phyloP scores from a whole-genome alignment of 2,113 vertebrate species.

The Suncus etruscus region DNA sequence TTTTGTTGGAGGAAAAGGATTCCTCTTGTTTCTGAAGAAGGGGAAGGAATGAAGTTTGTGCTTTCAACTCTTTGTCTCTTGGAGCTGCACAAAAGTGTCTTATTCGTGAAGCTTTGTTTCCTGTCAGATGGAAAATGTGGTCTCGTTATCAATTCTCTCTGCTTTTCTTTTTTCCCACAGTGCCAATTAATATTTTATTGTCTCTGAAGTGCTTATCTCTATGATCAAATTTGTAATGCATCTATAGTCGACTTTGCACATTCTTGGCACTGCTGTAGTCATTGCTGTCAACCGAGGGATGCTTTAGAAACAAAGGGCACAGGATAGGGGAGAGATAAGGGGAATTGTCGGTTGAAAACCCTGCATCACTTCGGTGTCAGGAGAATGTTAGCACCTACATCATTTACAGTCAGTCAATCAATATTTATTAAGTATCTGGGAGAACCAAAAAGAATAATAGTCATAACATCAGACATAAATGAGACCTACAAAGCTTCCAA shows the following conservation, averaged over 20 bases:
- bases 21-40: not conserved
- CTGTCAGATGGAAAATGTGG: conserved; percentile 3
- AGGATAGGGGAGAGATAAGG: conserved; percentile 20
- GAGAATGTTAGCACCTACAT: not conserved
- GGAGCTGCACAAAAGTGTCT: not conserved
- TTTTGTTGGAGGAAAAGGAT: not conserved
- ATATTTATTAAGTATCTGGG: conserved; percentile 4
- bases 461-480: not conserved
- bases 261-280: conserved; percentile 5
- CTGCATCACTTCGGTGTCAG: not conserved
- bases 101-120: conserved; percentile 36
- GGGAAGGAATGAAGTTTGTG: not conserved
- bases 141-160: conserved; percentile 26
- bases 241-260: conserved; percentile 50
- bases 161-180: conserved; percentile 44
- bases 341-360: not conserved
- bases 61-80: not conserved
- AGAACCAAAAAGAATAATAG: not conserved
- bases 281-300: not conserved
- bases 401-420: not conserved
- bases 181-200: conserved; percentile 70
- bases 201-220: conserved; percentile 54
- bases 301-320: not conserved
- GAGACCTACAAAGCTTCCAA: not conserved
- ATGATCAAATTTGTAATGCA: conserved; percentile 55